A percentile compares a stretch with the other conserved stretches of the same genome.
Evolutionary conservation across 2,797 vertebrate genomes (phyloP).

Genomic region (Caiman crocodilus): DNA sequence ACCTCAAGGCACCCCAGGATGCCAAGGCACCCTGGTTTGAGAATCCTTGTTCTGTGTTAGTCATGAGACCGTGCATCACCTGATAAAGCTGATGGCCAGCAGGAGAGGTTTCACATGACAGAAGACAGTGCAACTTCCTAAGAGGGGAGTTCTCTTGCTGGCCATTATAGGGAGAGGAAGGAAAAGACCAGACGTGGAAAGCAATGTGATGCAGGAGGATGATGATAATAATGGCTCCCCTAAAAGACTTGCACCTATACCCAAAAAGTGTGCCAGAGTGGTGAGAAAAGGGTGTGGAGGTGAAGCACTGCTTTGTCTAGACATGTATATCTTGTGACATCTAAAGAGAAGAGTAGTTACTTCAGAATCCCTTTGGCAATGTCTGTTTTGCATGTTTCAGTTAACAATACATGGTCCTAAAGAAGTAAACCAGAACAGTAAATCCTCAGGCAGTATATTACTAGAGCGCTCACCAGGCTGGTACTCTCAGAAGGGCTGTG

Average conservation of each 20-base stretch:
- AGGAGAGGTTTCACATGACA: no score
- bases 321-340: neutral
- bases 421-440: neutral
- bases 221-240: no score
- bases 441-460: neutral
- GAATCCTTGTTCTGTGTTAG: no score
- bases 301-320: neutral
- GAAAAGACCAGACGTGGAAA: no score
- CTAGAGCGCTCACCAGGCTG: accelerated
- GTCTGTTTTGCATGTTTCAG: neutral
- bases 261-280: neutral
- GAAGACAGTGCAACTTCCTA: no score
- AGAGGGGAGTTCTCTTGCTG: no score
- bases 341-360: neutral
- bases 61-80: no score
- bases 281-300: neutral
- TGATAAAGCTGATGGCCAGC: no score
- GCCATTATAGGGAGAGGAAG: no score
- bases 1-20: no score
- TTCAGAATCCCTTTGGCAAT: neutral
- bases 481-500: neutral
- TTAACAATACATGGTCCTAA: neutral
- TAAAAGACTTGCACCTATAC: neutral
- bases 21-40: no score
- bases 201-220: no score